Conservation (phyloP, 1,140 invertebrate species). For the Linepithema humile region DNA sequence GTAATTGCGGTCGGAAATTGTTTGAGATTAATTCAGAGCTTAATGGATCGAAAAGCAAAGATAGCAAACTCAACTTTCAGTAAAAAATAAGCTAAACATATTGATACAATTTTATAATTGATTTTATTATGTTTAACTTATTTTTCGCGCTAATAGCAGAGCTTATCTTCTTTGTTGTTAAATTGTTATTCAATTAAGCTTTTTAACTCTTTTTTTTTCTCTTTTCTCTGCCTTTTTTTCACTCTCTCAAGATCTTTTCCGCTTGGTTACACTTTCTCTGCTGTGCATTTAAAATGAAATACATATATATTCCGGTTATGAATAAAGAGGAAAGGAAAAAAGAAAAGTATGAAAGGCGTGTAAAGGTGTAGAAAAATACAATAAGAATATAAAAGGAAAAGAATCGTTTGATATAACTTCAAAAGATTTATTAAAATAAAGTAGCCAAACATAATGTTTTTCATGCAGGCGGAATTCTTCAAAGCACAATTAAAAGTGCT, state of each 20-base stretch:
- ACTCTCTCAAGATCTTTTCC: not conserved
- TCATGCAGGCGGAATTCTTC: not conserved
- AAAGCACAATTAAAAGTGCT: not conserved
- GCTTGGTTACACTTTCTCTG: not conserved
- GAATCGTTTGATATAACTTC: not conserved
- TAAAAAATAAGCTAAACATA: not conserved
- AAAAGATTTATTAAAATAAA: conserved; percentile 37
- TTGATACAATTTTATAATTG: not conserved
- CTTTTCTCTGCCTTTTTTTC: not conserved
- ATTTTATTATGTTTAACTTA: not conserved
- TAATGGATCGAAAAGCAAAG: not conserved
- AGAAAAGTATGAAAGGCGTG: not conserved
- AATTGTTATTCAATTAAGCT: not conserved
- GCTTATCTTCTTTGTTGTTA: not conserved
- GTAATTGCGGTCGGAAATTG: not conserved
- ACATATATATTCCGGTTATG: not conserved
- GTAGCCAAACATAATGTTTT: conserved; percentile 9
- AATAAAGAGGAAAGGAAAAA: not conserved
- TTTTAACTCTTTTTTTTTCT: conserved; percentile 11
- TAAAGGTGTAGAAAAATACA: too few relatives aligned
- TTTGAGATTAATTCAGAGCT: not conserved
- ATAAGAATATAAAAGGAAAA: conserved; percentile 10
- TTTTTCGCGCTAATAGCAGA: not conserved
- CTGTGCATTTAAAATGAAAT: not conserved
- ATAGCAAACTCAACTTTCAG: not conserved